A percentile compares a stretch with the other conserved stretches of the same genome.
Evolutionary conservation across 2,113 vertebrate species (phyloP).

Genomic region (Pardalotus punctatus): DNA sequence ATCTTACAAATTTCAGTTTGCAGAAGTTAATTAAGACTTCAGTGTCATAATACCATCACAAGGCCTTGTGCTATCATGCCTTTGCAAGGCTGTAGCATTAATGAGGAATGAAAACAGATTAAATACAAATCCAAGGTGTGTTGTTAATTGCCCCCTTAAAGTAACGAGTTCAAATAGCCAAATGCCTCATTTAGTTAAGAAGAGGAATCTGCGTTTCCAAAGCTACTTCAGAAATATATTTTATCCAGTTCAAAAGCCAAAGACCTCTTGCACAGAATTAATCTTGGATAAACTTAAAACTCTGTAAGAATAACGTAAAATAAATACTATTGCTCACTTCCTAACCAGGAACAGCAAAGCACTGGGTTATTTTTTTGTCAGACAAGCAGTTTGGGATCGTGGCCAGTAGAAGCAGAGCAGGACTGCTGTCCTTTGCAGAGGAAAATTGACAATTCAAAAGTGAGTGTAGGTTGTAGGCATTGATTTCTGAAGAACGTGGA

Average conservation of each 20-base stretch:
- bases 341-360: neutral
- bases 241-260: neutral
- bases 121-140: neutral
- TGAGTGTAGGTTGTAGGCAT: neutral
- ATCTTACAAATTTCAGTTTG: neutral
- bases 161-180: neutral
- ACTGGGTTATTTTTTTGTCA: neutral
- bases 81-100: conserved; percentile 8
- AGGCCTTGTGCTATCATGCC: neutral
- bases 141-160: neutral
- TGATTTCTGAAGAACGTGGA: neutral
- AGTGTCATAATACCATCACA: neutral
- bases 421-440: neutral
- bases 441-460: neutral
- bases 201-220: neutral
- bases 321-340: neutral
- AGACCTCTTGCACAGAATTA: neutral
- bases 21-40: neutral
- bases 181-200: neutral
- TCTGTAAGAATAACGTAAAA: neutral
- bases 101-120: conserved; percentile 4
- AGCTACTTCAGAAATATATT: neutral
- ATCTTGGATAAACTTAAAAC: neutral
- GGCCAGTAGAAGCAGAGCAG: neutral
- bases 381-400: neutral